A percentile compares a stretch with the other conserved stretches of the same genome.
Conservation (phyloP, 2,797 vertebrate species). For the Yasuhikotakia modesta region DNA sequence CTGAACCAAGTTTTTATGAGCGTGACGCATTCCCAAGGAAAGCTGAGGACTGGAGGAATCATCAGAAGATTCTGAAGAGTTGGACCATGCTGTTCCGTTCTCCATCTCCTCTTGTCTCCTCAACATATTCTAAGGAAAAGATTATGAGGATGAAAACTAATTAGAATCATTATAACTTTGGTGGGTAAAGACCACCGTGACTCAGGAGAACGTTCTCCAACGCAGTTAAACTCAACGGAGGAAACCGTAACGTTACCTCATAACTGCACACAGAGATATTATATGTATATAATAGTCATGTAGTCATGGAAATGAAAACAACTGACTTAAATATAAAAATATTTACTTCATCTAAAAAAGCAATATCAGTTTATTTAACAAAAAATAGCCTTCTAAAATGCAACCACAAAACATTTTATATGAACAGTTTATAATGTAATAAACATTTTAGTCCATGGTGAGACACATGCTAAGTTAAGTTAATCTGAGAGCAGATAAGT, state of each 20-base stretch:
- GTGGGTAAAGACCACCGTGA: neutral
- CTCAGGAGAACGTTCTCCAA: neutral
- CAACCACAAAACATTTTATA: too few relatives aligned
- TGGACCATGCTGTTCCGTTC: constrained; percentile 91
- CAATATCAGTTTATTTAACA: too few relatives aligned
- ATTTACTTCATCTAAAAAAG: too few relatives aligned
- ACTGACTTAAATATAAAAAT: too few relatives aligned
- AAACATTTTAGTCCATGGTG: neutral
- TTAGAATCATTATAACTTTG: neutral
- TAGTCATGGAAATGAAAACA: too few relatives aligned
- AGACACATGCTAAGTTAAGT: neutral
- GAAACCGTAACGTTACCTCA: neutral
- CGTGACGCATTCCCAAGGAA: constrained; percentile 76
- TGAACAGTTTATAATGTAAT: too few relatives aligned
- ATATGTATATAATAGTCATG: too few relatives aligned
- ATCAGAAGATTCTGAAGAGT: constrained; percentile 93
- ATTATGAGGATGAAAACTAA: constrained; percentile 4
- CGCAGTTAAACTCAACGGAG: neutral
- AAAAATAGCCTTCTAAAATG: too few relatives aligned
- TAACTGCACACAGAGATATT: too few relatives aligned
- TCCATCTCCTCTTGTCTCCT: constrained; percentile 88
- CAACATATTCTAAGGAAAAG: constrained; percentile 84
- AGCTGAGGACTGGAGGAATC: constrained; percentile 93
- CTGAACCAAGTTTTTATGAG: constrained; percentile 81
- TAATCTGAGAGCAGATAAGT: constrained; percentile 2